Evolutionary conservation across 2,113 vertebrate genomes (phyloP), one percentile per base, ranked within the genome.

Genomic region (Clarias macrocephalus): DNA sequence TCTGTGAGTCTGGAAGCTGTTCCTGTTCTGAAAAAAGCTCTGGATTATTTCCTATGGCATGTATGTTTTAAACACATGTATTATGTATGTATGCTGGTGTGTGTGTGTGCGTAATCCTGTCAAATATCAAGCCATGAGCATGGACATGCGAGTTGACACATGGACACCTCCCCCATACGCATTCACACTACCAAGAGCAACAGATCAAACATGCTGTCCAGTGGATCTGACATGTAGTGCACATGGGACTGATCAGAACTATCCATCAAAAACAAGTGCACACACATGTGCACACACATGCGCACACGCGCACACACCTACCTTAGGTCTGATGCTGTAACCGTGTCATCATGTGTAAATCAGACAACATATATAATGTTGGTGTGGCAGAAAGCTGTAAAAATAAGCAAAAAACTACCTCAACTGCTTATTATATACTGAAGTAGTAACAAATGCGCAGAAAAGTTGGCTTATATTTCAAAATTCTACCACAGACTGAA

Each of bases 141-240:
- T 72, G 62, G 60, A 66, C 72, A 76, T 70, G 9, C 1, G 0
- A 21, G 23, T 63, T 25, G 59, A 65, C 48, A 66, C 85, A 52
- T 48, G 19, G 56, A 48, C 83, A 3, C 56, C 23, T n/a, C 30
- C n/a, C n/a, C 82, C 15, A 42, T 33, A 84, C 54, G 65, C 72
- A 79, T 63, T 25, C 42, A 70, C 42, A 72, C 63, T 54, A 57
- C 82, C 25, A 63, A 48, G 23, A 65, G 13, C 80, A 82, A 65
- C 19, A 52, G 81, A 83, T 83, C 81, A 83, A 83, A 66, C 63
- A 83, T 68, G 7, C 63, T 83, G n/a, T 65, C 42, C 37, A 83
- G 81, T 65, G 42, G 37, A 65, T 60, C 57, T 80, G 79, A 83
- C 63, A 56, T 52, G 28, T 48, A 60, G 81, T 11, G 48, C 54